A percentile compares a stretch with the other conserved stretches of the same genome.
These are phyloP conservation scores for Megaceryle alcyon DNA, from an alignment of 2,797 vertebrate genomes.

Conservation along the genomic window DNA sequence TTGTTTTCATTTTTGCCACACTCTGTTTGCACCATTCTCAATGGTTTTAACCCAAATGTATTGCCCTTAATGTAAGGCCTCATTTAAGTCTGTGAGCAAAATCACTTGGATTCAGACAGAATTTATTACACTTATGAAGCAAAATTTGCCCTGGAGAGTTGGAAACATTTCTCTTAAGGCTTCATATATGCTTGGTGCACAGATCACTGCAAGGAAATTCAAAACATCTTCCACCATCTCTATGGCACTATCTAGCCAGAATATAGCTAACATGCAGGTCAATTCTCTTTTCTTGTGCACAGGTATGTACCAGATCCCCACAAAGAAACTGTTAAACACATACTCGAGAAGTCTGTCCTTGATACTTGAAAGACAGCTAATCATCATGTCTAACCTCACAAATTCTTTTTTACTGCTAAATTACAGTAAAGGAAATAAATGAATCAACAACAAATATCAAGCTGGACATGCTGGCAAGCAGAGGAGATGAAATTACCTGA, in stretches of 20 bases:
- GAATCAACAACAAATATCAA: not conserved
- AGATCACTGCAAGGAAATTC: not conserved
- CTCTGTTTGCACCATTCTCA: not conserved
- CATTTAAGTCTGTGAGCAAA: not conserved
- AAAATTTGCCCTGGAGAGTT: not conserved
- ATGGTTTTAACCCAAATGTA: not conserved
- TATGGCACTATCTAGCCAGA: not conserved
- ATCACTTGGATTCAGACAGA: not conserved
- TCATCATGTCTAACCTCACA: not conserved
- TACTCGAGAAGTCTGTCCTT: not conserved
- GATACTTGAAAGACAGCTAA: not conserved
- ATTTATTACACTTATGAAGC: not conserved
- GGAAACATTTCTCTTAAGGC: not conserved
- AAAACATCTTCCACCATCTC: not conserved
- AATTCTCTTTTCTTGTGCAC: not conserved
- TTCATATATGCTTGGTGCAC: not conserved
- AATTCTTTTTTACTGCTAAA: not conserved
- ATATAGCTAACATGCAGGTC: not conserved
- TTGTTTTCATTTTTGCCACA: not conserved
- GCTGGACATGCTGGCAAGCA: not conserved
- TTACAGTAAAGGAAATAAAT: not conserved
- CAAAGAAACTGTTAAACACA: not conserved
- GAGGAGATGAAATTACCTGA: not conserved
- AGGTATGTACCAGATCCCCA: not conserved
- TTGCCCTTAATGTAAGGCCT: not conserved